Evolutionary conservation across 2,797 vertebrate species (phyloP).

Genomic region (Phalanger gymnotis): DNA sequence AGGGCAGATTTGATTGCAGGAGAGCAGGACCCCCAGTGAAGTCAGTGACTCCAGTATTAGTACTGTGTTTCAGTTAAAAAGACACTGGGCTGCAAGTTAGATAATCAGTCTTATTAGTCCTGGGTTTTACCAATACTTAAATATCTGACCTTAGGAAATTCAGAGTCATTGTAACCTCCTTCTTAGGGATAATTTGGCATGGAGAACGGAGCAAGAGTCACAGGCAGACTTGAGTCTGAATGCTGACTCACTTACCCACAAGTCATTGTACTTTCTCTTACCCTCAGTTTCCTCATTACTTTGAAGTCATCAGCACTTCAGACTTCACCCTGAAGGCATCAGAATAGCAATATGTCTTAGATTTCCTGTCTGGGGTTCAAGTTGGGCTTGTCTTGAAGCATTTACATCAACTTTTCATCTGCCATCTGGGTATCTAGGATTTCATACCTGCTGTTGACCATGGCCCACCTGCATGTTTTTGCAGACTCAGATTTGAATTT

Average conservation of each 20-base stretch:
- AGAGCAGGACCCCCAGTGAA: background rate
- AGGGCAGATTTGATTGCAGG: background rate
- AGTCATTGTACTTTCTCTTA: background rate
- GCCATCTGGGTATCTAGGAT: slow-evolving; percentile 96
- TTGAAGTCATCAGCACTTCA: slow-evolving; percentile 95
- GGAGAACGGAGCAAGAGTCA: background rate
- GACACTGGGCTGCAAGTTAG: background rate
- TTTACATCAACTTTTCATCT: slow-evolving; percentile 94
- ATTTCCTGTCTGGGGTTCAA: slow-evolving; percentile 99
- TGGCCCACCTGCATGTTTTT: slow-evolving; percentile 93
- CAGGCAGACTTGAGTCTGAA: background rate
- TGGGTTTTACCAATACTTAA: background rate
- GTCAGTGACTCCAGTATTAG: background rate
- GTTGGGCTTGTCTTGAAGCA: slow-evolving; percentile 94
- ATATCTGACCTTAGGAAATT: background rate
- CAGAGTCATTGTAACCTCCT: background rate
- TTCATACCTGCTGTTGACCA: slow-evolving; percentile 96
- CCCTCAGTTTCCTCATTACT: slow-evolving; percentile 90
- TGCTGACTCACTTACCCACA: background rate
- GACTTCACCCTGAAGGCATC: slow-evolving; percentile 88
- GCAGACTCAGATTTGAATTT: slow-evolving; percentile 84
- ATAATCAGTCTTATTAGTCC: background rate
- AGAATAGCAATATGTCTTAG: slow-evolving; percentile 95
- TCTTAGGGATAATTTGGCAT: background rate
- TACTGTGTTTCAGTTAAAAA: background rate